Evolutionary conservation across 2,113 vertebrate species (phyloP).

Genomic region (Micronycteris hirsuta): DNA sequence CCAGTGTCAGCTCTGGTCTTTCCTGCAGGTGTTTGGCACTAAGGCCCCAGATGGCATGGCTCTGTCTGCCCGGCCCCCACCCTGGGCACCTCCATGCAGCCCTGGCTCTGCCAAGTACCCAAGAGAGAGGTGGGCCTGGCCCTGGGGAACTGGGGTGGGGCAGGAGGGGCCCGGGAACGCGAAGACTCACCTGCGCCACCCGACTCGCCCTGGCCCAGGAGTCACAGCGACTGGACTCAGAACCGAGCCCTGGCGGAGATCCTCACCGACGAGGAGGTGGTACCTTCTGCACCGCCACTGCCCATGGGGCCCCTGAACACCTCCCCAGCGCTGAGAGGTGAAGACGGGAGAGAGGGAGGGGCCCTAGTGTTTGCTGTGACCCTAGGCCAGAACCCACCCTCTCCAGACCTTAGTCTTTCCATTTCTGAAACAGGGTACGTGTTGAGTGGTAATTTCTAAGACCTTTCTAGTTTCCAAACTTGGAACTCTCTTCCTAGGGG

Average conservation of each 20-base stretch:
- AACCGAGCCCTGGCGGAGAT: conserved; percentile 39
- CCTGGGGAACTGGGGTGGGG: accelerated
- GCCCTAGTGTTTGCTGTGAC: not conserved
- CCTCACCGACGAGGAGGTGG: conserved; percentile 46
- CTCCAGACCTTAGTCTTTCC: not conserved
- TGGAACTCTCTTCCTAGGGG: not conserved
- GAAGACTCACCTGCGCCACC: not conserved
- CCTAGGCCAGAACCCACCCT: too few species aligned
- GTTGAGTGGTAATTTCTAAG: not conserved
- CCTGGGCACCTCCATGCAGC: not conserved
- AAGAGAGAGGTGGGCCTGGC: conserved; percentile 60
- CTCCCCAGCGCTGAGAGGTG: conserved; percentile 65
- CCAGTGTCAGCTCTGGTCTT: not conserved
- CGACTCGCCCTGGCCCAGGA: not conserved
- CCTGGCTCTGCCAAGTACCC: not conserved
- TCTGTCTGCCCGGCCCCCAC: not conserved
- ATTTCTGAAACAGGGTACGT: not conserved
- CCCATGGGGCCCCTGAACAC: not conserved
- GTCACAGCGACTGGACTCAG: conserved; percentile 34
- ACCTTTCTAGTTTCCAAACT: not conserved
- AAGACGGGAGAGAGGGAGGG: not conserved
- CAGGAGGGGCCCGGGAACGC: accelerated
- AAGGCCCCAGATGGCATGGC: accelerated
- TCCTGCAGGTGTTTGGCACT: not conserved
- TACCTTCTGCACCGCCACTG: conserved; percentile 76